These are phyloP conservation scores for Penelope pileata DNA, from an alignment of 2,113 vertebrate genomes.

Conservation along the genomic window DNA sequence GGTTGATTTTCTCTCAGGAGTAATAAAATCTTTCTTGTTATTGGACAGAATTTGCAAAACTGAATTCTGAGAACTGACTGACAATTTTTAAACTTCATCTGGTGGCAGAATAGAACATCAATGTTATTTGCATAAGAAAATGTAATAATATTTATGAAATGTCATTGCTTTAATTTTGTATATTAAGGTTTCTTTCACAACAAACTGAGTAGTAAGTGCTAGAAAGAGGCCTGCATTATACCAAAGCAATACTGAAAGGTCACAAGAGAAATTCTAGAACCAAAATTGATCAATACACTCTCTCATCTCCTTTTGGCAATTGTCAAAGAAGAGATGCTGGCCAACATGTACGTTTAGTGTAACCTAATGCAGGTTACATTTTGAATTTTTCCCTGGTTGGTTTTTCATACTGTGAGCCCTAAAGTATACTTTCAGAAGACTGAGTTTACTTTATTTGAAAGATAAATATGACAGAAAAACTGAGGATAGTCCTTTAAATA, in stretches of 20 bases:
- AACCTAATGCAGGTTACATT: neutral
- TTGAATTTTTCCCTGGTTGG: neutral
- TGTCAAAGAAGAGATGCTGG: neutral
- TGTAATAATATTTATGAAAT: neutral
- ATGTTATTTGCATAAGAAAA: neutral
- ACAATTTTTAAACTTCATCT: neutral
- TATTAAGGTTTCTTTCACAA: neutral
- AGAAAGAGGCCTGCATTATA: neutral
- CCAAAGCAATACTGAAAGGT: fast-evolving
- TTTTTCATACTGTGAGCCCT: neutral
- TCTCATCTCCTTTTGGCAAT: neutral
- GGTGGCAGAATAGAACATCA: neutral
- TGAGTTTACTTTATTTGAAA: neutral
- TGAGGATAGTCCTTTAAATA: neutral
- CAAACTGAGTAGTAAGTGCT: neutral
- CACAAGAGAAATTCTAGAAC: neutral
- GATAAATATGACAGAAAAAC: neutral
- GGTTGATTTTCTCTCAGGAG: constrained; percentile 15
- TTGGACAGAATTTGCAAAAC: neutral
- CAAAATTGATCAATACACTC: neutral
- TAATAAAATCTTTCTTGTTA: constrained; percentile 37
- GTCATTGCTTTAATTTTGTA: neutral
- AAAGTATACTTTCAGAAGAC: neutral
- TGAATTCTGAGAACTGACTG: constrained; percentile 10
- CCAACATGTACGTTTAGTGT: neutral